phyloP scores from a whole-genome alignment of 2,888 invertebrate genomes.

The Macrophya annulata region DNA sequence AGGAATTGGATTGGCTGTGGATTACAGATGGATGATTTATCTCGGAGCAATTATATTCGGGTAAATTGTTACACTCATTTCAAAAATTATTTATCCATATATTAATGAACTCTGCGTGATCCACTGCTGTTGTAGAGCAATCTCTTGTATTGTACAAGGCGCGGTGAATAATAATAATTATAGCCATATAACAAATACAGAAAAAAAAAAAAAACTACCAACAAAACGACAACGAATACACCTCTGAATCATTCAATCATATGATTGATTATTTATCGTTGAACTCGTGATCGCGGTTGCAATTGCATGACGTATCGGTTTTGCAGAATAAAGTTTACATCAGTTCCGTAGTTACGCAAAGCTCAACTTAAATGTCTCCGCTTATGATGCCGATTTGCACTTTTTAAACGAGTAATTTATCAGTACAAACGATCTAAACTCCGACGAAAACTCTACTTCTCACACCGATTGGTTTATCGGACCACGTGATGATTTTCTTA shows the following conservation, averaged over 20 bases:
- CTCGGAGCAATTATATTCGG: conserved; percentile 70
- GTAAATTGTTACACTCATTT: conserved; percentile 64
- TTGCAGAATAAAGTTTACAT: not conserved
- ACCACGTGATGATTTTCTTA: not conserved
- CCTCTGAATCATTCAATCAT: not conserved
- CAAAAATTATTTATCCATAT: not conserved
- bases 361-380: not conserved
- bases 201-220: not conserved
- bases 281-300: not conserved
- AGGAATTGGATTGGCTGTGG: conserved; percentile 67
- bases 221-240: not conserved
- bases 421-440: not conserved
- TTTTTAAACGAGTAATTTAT: not conserved
- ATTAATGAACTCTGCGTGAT: not conserved
- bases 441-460: not conserved
- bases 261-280: not conserved
- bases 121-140: not conserved
- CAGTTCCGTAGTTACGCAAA: too few relatives aligned
- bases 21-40: conserved; percentile 73
- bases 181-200: not conserved
- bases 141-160: too few relatives aligned
- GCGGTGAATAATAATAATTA: too few relatives aligned
- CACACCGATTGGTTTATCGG: not conserved
- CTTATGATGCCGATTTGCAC: not conserved
- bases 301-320: not conserved